phyloP scores from a whole-genome alignment of 2,113 vertebrate species.

The Petroica traversi region DNA sequence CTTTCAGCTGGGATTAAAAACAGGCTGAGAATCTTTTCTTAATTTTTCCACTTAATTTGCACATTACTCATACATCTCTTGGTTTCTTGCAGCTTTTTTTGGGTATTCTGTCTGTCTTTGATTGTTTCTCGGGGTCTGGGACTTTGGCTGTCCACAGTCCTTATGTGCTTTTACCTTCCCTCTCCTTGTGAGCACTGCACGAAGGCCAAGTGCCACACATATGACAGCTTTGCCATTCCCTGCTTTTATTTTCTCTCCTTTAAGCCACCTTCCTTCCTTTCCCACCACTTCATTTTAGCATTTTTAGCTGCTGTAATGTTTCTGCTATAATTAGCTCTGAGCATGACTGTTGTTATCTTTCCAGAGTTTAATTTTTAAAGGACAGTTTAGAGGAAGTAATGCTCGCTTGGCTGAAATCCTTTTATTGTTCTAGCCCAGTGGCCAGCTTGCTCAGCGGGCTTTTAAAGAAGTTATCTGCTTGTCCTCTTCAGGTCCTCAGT shows the following conservation, averaged over 20 bases:
- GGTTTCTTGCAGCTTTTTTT: neutral
- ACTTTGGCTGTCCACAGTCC: fast-evolving
- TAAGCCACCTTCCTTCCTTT: slow-evolving; percentile 37
- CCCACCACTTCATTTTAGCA: neutral
- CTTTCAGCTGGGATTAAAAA: neutral
- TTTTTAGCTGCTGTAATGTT: neutral
- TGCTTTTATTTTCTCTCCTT: neutral
- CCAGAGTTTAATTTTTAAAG: slow-evolving; percentile 42
- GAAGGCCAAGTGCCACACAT: neutral
- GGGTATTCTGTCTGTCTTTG: neutral
- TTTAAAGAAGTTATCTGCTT: neutral
- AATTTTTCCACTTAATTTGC: neutral
- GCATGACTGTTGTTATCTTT: slow-evolving; percentile 18
- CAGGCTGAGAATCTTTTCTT: neutral
- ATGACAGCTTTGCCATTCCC: neutral
- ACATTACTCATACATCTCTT: neutral
- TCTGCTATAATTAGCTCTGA: slow-evolving; percentile 33
- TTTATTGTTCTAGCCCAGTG: slow-evolving; percentile 22
- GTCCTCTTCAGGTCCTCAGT: neutral
- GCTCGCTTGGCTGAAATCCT: slow-evolving; percentile 40
- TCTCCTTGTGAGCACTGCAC: fast-evolving
- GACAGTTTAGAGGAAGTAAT: slow-evolving; percentile 24
- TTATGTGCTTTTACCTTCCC: neutral
- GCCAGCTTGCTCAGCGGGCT: neutral
- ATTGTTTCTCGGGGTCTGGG: neutral